Evolutionary conservation across 2,797 vertebrate genomes (phyloP), one percentile per base, ranked within the genome.

Genomic region (Hirundo rustica): DNA sequence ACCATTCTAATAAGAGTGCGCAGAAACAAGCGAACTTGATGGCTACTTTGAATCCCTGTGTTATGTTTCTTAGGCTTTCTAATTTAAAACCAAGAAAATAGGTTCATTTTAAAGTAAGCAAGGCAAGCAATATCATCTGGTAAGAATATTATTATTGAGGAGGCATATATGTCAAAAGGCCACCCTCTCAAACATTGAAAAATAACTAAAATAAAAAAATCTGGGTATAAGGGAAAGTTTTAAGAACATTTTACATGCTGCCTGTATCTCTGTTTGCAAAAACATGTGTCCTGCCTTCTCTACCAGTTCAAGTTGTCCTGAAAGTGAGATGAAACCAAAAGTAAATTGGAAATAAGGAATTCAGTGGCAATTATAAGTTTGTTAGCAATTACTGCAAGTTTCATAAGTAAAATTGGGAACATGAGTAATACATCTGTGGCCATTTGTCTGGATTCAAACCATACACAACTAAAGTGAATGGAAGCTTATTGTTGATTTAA

Each of bases 261-360:
- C 13, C 26, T 29, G 4, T 53, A 30, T 16, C 12, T 62, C 42
- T 36, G 19, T 74, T 92, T n/a, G 8, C 25, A 42, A 68, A 71
- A 80, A 30, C 6, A 5, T n/a, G 9, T 40, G 9, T 65, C 12
- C 2, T 5, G 1, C 4, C 9, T 7, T 27, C 14, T 11, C 12
- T 36, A 38, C 9, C 16, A 14, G 47, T 67, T 81, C 26, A 79
- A 80, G 27, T 45, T 78, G n/a, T 48, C n/a, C 45, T 88, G 42
- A 61, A 81, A 72, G 47, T 23, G 12, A 68, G 54, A 40, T 48
- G 42, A 75, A 89, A 71, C 53, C 5, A 20, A 25, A 86, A 77
- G 13, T 68, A 34, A 70, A 42, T 48, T n/a, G 16, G n/a, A 4
- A 64, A 8, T 65, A 68, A 82, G 34, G 19, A 68, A 48, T 57